A percentile compares a stretch with the other conserved stretches of the same genome.
phyloP scores from a whole-genome alignment of 2,113 vertebrate species.

The Perca schrenkii region DNA sequence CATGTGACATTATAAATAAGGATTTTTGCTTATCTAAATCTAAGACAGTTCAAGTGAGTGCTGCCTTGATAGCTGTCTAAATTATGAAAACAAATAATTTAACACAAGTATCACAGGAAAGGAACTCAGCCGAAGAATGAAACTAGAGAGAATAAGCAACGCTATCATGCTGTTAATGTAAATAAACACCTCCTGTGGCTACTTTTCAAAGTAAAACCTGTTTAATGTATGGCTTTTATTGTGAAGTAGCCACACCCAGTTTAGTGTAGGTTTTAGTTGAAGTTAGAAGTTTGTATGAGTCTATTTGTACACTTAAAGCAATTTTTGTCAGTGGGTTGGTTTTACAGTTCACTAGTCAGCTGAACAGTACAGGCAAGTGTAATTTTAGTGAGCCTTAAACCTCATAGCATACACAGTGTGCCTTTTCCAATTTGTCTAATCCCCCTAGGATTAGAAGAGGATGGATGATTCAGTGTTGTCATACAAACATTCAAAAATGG shows the following conservation, averaged over 20 bases:
- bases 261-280: background rate
- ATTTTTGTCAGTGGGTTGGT: background rate
- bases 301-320: background rate
- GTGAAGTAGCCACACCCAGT: background rate
- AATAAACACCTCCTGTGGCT: background rate
- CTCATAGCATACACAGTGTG: background rate
- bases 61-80: slow-evolving; percentile 8
- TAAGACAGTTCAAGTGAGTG: background rate
- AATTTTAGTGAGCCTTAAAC: background rate
- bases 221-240: background rate
- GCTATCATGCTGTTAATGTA: background rate
- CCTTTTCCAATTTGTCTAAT: background rate
- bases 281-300: background rate
- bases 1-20: slow-evolving; percentile 25
- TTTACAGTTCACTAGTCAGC: background rate
- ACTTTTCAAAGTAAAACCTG: background rate
- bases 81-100: slow-evolving; percentile 10
- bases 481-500: background rate
- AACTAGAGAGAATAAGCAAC: background rate
- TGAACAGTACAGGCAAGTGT: background rate
- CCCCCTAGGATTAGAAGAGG: background rate
- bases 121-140: background rate
- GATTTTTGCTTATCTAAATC: slow-evolving; percentile 5
- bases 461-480: background rate
- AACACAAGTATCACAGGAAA: background rate